Conservation (phyloP, 2,888 invertebrate species). For the Gastrophysa polygoni region DNA sequence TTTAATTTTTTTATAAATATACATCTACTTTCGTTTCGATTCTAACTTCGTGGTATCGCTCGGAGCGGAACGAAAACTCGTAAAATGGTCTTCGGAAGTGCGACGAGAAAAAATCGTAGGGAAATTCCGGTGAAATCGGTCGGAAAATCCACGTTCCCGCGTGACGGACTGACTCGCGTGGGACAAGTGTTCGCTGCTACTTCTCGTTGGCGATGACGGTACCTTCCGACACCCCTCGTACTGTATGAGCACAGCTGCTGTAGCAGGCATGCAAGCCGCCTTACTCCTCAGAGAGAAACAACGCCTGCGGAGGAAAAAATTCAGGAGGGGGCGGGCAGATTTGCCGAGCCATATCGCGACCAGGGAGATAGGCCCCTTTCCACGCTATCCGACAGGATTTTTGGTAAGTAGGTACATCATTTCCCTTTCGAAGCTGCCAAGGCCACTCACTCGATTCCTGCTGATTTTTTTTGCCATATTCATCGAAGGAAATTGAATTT, state of each 20-base stretch:
- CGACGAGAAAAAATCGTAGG: neutral
- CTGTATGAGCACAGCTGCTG: constrained; percentile 59
- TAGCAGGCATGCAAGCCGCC: constrained; percentile 89
- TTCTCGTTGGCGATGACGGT: constrained; percentile 3
- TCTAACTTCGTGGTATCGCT: neutral
- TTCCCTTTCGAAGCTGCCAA: no score
- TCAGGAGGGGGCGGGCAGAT: constrained; percentile 75
- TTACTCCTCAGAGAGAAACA: constrained; percentile 90
- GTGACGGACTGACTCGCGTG: no score
- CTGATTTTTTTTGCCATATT: no score
- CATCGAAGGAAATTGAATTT: no score
- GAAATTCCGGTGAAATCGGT: no score
- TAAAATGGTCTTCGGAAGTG: neutral
- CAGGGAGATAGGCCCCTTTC: constrained; percentile 85
- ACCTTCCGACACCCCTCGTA: constrained; percentile 20
- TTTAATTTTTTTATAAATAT: constrained; percentile 29
- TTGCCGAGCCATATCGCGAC: constrained; percentile 88
- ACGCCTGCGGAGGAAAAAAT: constrained; percentile 82
- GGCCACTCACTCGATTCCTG: no score
- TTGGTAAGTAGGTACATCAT: constrained; percentile 49
- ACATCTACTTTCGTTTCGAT: neutral
- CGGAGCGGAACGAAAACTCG: neutral
- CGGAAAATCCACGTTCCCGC: no score
- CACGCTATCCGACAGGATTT: constrained; percentile 77
- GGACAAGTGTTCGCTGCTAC: neutral